These are phyloP conservation scores for Myrmophylax atrothorax DNA, from an alignment of 2,113 vertebrate genomes.

Conservation along the genomic window DNA sequence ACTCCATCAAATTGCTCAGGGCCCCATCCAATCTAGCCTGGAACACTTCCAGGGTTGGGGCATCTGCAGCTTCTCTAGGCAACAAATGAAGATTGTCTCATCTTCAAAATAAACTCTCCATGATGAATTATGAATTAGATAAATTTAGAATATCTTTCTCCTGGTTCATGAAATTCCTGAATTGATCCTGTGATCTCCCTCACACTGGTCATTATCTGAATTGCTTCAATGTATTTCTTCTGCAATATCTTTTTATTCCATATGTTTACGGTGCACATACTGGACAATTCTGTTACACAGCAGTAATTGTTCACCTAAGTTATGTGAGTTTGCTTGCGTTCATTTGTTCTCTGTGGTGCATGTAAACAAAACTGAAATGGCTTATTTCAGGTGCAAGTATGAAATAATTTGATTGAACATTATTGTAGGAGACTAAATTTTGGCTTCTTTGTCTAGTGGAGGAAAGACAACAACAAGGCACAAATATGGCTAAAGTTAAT, in stretches of 20 bases:
- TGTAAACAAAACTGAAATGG: not conserved
- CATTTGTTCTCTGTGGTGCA: not conserved
- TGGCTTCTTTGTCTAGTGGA: not conserved
- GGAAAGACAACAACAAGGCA: not conserved
- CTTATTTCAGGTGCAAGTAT: not conserved
- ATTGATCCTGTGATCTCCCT: not conserved
- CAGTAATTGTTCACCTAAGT: not conserved
- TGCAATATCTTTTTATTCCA: not conserved
- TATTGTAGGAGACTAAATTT: not conserved
- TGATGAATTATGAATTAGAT: not conserved
- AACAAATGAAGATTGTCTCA: not conserved
- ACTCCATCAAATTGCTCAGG: not conserved
- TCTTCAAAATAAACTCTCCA: not conserved
- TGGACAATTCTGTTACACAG: not conserved
- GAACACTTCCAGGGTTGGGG: not conserved
- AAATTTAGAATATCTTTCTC: not conserved
- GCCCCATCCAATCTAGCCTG: not conserved
- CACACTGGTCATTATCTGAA: not conserved
- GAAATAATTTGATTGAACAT: not conserved
- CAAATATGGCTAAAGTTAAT: not conserved
- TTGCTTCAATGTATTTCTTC: not conserved
- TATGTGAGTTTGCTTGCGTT: not conserved
- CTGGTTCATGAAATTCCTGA: not conserved
- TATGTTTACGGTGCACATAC: not conserved
- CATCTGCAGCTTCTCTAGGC: not conserved